A percentile compares a stretch with the other conserved stretches of the same genome.
phyloP scores from a whole-genome alignment of 2,797 vertebrate genomes.

The Platalea minor region DNA sequence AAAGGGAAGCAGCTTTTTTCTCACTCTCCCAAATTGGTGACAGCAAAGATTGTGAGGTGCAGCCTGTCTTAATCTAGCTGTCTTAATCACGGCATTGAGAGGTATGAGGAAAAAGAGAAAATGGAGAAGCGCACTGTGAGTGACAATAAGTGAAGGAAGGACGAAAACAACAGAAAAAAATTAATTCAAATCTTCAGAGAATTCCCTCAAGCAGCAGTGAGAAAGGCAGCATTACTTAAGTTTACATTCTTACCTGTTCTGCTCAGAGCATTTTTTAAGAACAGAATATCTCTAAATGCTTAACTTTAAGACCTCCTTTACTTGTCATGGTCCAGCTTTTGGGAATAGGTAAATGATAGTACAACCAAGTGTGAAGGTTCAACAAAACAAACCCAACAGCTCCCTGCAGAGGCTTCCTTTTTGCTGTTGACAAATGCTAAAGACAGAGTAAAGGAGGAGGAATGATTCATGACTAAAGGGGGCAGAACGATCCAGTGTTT shows the following conservation, averaged over 20 bases:
- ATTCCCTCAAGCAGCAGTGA: neutral
- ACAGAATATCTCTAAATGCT: neutral
- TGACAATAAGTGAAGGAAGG: neutral
- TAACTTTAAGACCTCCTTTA: neutral
- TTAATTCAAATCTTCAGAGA: neutral
- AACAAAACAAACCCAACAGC: neutral
- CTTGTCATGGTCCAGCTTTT: neutral
- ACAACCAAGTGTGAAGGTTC: neutral
- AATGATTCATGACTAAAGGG: neutral
- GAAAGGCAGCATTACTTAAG: neutral
- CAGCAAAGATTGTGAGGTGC: neutral
- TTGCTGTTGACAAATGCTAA: neutral
- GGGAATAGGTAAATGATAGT: neutral
- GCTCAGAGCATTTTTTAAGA: neutral
- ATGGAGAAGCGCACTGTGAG: neutral
- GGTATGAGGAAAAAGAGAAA: neutral
- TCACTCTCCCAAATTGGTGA: neutral
- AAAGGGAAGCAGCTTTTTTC: neutral
- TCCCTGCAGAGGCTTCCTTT: neutral
- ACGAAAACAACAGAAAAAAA: neutral
- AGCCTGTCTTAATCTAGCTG: neutral
- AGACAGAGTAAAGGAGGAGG: neutral
- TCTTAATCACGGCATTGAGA: neutral
- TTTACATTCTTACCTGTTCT: neutral
- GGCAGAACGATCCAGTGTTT: neutral